Evolutionary conservation across 2,113 vertebrate genomes (phyloP), one percentile per base, ranked within the genome.

Genomic region (Spermophilus dauricus): DNA sequence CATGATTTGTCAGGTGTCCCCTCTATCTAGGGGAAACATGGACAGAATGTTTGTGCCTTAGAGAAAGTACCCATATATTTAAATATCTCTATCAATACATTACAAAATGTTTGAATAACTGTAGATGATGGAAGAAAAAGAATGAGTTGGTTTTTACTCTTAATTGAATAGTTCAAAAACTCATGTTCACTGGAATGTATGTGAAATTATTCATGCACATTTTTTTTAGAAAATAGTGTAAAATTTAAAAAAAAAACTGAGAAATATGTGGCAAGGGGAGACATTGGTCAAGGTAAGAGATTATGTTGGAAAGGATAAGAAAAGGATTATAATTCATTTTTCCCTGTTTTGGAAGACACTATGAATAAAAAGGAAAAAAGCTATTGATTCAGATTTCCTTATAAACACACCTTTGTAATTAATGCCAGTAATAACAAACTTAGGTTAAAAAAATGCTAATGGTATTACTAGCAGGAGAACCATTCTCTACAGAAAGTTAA

Each of bases 241-340:
- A 89, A 92, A 82, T 53, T 37, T n/a, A 63, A 80, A 94, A 88
- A 45, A n/a, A 88, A 67, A 53, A 8, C 34, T 86, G 12, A 86
- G 48, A 89, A 53, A 63, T 63, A 61, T 45, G 2, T 34, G 30
- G 8, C 67, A 92, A 85, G 45, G 17, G 37, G 28, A 45, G 37
- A 51, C 80, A 89, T 4, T 86, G 48, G 20, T 14, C 81, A 94
- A 96, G 10, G 28, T 48, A 80, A 65, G n/a, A 63, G 2, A 56
- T 39, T 48, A 88, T 2, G n/a, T 1, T 58, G 26, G 9, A 17
- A 51, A 83, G 13, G 28, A 26, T 73, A 58, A 91, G 22, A 53
- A 80, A 12, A 63, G 11, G 26, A 28, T 12, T 39, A 2, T 3
- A 88, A 39, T 48, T 14, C 14, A n/a, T 87, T 80, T 42, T 39